Evolutionary conservation across 2,113 vertebrate species (phyloP).

Genomic region (Corynorhinus townsendii): DNA sequence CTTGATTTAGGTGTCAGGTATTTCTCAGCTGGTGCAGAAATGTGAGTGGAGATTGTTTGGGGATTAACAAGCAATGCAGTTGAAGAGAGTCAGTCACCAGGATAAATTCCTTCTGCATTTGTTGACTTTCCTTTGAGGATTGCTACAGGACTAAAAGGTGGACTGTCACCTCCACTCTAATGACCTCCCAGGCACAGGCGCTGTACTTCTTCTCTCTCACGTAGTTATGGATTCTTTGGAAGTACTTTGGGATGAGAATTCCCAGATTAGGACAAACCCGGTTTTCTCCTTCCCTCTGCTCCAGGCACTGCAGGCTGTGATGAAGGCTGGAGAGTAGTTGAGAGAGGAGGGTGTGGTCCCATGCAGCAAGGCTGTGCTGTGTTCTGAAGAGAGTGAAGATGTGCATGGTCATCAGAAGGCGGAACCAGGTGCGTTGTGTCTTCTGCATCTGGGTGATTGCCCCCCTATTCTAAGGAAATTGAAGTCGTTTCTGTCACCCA

Average conservation of each 20-base stretch:
- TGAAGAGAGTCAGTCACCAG: too few species aligned
- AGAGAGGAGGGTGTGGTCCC: too few species aligned
- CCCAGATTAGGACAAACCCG: not conserved
- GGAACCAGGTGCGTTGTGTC: not conserved
- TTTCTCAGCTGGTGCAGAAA: not conserved
- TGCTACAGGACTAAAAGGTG: accelerated
- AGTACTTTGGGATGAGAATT: not conserved
- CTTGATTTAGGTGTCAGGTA: not conserved
- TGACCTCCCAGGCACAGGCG: not conserved
- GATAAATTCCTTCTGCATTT: too few species aligned
- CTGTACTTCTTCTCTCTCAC: not conserved
- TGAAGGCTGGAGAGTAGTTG: not conserved
- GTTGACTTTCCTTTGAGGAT: not conserved
- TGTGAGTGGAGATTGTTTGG: not conserved
- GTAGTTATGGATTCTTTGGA: not conserved
- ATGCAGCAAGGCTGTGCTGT: accelerated
- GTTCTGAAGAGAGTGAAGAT: not conserved
- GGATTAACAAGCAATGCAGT: not conserved
- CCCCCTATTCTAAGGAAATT: not conserved
- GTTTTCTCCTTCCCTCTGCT: not conserved
- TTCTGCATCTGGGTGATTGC: not conserved
- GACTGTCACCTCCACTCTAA: not conserved
- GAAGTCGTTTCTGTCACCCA: not conserved
- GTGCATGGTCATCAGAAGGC: not conserved
- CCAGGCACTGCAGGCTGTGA: too few species aligned